These are phyloP conservation scores for Excalfactoria chinensis DNA, from an alignment of 2,113 vertebrate species.

Conservation along the genomic window DNA sequence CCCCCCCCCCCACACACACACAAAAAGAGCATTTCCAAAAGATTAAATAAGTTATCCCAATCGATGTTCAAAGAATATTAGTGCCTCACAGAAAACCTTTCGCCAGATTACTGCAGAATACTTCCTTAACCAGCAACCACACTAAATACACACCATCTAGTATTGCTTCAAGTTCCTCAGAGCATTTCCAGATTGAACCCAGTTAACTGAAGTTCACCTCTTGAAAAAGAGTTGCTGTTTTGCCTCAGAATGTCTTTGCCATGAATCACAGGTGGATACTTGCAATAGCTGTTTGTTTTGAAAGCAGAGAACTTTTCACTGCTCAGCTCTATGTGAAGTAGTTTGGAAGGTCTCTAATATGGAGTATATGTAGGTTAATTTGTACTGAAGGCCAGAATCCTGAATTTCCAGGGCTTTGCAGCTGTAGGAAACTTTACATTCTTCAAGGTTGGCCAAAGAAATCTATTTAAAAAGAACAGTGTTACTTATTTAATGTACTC, in stretches of 20 bases:
- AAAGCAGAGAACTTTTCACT: conserved; percentile 34
- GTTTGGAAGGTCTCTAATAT: not conserved
- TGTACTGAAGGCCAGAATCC: not conserved
- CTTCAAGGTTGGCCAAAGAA: not conserved
- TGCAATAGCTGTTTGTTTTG: conserved; percentile 35
- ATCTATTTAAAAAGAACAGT: not conserved
- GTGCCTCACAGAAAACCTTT: not conserved
- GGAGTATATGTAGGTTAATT: not conserved
- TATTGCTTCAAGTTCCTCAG: not conserved
- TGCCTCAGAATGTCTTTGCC: not conserved
- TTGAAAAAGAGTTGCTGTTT: conserved; percentile 1
- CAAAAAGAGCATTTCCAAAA: not conserved
- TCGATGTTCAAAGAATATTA: not conserved
- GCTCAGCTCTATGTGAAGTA: not conserved
- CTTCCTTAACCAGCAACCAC: not conserved
- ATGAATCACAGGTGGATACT: conserved; percentile 30
- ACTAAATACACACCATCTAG: not conserved
- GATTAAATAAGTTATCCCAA: not conserved
- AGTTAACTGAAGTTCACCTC: not conserved
- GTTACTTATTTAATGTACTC: not conserved
- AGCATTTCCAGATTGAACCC: not conserved
- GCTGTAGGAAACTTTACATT: not conserved
- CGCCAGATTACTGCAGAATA: not conserved
- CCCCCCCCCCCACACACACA: too few relatives aligned
- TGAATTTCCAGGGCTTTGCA: not conserved